Evolutionary conservation across 2,113 vertebrate genomes (phyloP).

Genomic region (Sylvilagus bachmani): DNA sequence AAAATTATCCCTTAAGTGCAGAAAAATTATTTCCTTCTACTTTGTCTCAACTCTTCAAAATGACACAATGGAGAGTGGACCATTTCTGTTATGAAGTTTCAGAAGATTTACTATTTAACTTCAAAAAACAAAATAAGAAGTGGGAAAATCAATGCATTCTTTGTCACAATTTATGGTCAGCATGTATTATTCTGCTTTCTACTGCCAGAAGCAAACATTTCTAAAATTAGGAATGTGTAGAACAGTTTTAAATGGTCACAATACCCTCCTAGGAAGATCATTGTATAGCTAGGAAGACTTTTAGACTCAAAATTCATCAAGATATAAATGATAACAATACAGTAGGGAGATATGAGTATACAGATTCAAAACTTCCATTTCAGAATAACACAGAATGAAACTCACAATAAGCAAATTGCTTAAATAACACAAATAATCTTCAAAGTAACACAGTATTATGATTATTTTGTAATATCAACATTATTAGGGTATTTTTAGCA

Average conservation of each 20-base stretch:
- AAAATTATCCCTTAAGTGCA: conserved; percentile 10
- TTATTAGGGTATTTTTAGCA: background rate
- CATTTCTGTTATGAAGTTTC: background rate
- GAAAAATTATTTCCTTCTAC: conserved; percentile 2
- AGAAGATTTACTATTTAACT: background rate
- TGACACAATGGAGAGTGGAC: background rate
- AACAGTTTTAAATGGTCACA: background rate
- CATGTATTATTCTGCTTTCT: background rate
- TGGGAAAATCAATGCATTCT: background rate
- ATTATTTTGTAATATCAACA: background rate
- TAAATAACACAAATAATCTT: background rate
- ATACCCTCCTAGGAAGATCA: background rate
- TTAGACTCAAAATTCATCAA: conserved; percentile 2
- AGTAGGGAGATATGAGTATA: background rate
- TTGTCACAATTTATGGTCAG: background rate
- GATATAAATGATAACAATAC: conserved; percentile 8
- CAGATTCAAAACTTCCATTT: conserved; percentile 27
- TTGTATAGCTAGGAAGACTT: background rate
- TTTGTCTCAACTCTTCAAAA: background rate
- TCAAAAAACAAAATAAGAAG: conserved; percentile 6
- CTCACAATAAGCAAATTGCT: background rate
- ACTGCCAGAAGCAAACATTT: background rate
- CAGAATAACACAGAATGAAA: background rate
- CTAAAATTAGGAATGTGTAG: background rate
- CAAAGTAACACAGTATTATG: background rate